Evolutionary conservation across 1,140 invertebrate species (phyloP).

Genomic region (Drosophila triauraria): DNA sequence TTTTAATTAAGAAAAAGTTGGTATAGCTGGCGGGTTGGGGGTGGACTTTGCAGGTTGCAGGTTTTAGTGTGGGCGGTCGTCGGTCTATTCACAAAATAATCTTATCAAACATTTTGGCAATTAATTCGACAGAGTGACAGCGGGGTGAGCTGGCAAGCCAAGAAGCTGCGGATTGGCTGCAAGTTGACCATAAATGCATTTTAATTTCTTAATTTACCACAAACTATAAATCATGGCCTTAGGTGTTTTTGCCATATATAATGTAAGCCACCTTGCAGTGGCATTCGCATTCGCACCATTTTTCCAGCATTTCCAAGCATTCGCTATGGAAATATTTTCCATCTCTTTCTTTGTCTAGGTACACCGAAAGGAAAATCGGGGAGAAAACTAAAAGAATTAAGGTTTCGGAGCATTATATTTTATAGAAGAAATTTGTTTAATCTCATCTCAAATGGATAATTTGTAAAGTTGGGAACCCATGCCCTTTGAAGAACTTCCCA

Average conservation of each 20-base stretch:
- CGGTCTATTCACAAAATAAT: slow-evolving; percentile 55
- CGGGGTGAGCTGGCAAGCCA: slow-evolving; percentile 9
- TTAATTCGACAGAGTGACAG: slow-evolving; percentile 58
- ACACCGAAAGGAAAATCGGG: not conserved
- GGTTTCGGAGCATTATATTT: too few species aligned
- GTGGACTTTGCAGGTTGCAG: slow-evolving; percentile 21
- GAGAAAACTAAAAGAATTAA: too few species aligned
- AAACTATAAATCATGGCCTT: slow-evolving; percentile 76
- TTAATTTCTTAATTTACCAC: slow-evolving; percentile 83
- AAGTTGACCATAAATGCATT: slow-evolving; percentile 74
- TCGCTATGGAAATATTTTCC: slow-evolving; percentile 55
- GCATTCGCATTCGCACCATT: slow-evolving; percentile 70
- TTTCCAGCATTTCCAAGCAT: slow-evolving; percentile 53
- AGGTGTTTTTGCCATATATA: slow-evolving; percentile 80
- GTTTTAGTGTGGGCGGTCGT: slow-evolving; percentile 19
- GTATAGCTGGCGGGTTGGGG: slow-evolving; percentile 2
- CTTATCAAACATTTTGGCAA: slow-evolving; percentile 79
- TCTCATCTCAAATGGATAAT: too few species aligned
- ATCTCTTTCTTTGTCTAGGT: slow-evolving; percentile 12
- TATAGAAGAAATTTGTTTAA: too few species aligned
- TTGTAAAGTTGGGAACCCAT: too few species aligned
- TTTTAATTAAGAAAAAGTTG: slow-evolving; percentile 68
- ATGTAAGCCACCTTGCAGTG: slow-evolving; percentile 66
- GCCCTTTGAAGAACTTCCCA: too few species aligned
- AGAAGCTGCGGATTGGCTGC: slow-evolving; percentile 26